Base-by-base conservation (phyloP, 1,140 invertebrate species). In the Magallana angulata region DNA sequence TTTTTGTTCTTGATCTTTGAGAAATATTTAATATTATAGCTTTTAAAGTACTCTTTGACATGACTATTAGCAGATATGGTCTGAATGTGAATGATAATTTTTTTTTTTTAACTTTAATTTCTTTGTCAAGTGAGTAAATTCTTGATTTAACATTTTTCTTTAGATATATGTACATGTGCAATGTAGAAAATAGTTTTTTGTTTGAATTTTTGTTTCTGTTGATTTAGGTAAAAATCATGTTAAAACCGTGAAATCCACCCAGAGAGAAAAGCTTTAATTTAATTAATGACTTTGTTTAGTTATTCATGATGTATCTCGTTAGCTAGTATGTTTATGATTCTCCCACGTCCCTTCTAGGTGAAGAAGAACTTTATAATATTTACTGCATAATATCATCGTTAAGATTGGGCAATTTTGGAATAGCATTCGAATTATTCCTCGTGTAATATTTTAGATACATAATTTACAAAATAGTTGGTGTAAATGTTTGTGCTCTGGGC, bases 361-460 rank as follows among this genome's bases (percentile, higher is more conserved):
- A 48, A 48, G 24, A 24, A 24, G 36, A 48, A 48, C 36, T 48
- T 2, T 76, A 12, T 30, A 76, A 30, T n/a, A 62, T 62, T 62
- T 62, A 30, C 68, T 76, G 68, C 68, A 76, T 76, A 76, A 76
- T 76, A 76, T 76, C 11, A 76, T 76, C 5, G 7, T 76, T 48
- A 30, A 76, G 68, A 76, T 30, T 76, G 68, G 24, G 24, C 18
- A 18, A 76, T 30, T 76, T 36, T 76, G 30, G 68, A 30, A 30
- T 30, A 24, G 18, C 64, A 71, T 71, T 30, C 64, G 1, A 18
- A 24, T 11, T 71, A 18, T 24, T 71, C 18, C 18, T 24, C 11
- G 68, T 30, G 14, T 76, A 71, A 76, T 76, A 30, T 76, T 76
- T 76, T 9, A 2, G 36, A 48, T 48, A 48, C 36, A 48, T 48